phyloP scores from a whole-genome alignment of 2,888 invertebrate species.

The Eulithis testata region DNA sequence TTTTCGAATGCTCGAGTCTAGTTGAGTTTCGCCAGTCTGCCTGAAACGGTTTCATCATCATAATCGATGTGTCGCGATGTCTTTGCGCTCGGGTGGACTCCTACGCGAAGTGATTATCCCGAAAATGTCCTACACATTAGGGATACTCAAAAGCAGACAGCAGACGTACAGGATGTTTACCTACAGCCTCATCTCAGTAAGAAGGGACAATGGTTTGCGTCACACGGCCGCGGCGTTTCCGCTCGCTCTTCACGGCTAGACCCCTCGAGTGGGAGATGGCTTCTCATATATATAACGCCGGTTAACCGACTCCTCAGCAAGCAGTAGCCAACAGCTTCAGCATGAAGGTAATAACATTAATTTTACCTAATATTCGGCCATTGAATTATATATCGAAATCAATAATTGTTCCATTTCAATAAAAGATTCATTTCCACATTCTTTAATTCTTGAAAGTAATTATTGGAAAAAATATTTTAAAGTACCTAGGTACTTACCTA shows the following conservation, averaged over 20 bases:
- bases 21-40: too few species aligned
- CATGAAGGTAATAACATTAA: constrained; percentile 72
- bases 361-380: constrained; percentile 25
- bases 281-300: constrained; percentile 76
- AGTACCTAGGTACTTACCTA: too few species aligned
- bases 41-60: too few species aligned
- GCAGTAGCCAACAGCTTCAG: constrained; percentile 77
- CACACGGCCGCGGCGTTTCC: constrained; percentile 71
- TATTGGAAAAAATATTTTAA: too few species aligned
- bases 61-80: too few species aligned
- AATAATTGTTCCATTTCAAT: too few species aligned
- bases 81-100: too few species aligned
- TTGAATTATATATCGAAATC: constrained; percentile 1
- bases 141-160: not conserved
- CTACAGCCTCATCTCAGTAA: constrained; percentile 34
- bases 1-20: too few species aligned
- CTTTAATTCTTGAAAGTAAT: too few species aligned
- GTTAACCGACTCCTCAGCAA: constrained; percentile 66
- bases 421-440: too few species aligned
- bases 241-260: constrained; percentile 66
- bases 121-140: not conserved
- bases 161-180: constrained; percentile 17
- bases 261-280: constrained; percentile 69
- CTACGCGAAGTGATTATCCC: not conserved
- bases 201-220: constrained; percentile 76